Base-by-base conservation (phyloP, 2,797 vertebrate species). In the Neosalanx taihuensis region DNA sequence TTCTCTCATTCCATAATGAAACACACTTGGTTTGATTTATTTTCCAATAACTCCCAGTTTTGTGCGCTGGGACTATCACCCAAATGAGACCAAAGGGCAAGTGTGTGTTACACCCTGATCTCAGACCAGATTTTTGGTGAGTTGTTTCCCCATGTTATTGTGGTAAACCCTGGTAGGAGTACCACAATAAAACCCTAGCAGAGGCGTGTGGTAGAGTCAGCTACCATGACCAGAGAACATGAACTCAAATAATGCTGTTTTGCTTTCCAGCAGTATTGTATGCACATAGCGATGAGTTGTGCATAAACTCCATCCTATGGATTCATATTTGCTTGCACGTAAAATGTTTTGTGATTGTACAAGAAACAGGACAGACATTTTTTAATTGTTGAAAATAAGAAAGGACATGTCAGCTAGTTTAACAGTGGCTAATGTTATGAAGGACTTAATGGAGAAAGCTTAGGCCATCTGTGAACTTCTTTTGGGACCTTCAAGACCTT, bases 41-140 rank as follows among this genome's bases (percentile, higher is more conserved):
- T 92, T 88, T 90, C 85, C 84, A 84, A 89, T 88, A 91, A 90
- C 83, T 88, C 86, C 87, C 89, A 86, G 83, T 74, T 79, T 79
- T 62, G 83, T 79, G 88, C 84, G 51, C 83, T 83, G 86, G 83
- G 85, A 87, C 84, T 77, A 81, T 66, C 71, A 81, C 83, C 84
- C 86, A 81, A 75, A 77, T 79, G 87, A 88, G 84, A 91, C 76
- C 71, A 72, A 60, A 75, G 87, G 81, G 83, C 82, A 88, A 89
- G 82, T 71, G 80, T 84, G 78, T 75, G 80, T 69, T 81, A 82
- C 85, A 85, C 82, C 81, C 72, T 88, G 85, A 90, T 88, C 88
- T 85, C 84, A 77, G 85, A 88, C 91, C 92, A 92, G 90, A 88
- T 92, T 91, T 91, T 92, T 80, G 82, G 84, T 71, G 75, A 85